Percentiles rank a stretch among this genome's conserved stretches.
Evolutionary conservation across 1,140 invertebrate genomes (phyloP).

Genomic region (Thaumetopoea pityocampa): DNA sequence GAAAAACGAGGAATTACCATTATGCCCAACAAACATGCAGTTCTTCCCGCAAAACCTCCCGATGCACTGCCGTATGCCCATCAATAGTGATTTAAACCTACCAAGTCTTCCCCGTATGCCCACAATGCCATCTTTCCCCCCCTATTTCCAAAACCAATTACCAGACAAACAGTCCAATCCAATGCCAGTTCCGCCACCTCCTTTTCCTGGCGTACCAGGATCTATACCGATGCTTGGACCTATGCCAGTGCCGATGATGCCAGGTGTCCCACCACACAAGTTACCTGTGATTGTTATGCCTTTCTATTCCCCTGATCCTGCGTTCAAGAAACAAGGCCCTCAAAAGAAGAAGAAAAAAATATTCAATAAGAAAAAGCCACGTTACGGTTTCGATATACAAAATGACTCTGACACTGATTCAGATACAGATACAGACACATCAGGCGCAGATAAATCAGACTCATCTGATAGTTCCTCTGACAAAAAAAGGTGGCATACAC

Average conservation of each 20-base stretch:
- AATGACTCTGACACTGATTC: too few relatives aligned
- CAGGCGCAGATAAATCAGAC: conserved; percentile 18
- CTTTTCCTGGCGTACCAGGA: conserved; percentile 17
- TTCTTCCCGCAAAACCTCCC: conserved; percentile 59
- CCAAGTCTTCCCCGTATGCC: conserved; percentile 11
- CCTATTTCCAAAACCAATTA: conserved; percentile 24
- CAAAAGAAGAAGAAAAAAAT: conserved; percentile 4
- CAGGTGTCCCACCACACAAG: conserved; percentile 39
- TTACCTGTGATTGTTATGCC: conserved; percentile 68
- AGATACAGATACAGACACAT: conserved; percentile 30
- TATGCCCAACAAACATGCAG: conserved; percentile 52
- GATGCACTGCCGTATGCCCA: conserved; percentile 60
- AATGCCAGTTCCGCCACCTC: conserved; percentile 22
- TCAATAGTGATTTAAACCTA: conserved; percentile 18
- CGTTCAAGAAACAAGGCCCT: conserved; percentile 28
- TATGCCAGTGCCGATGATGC: conserved; percentile 30
- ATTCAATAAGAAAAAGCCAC: conserved; percentile 16
- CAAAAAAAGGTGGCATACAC: conserved; percentile 32
- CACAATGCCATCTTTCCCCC: conserved; percentile 14
- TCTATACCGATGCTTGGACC: conserved; percentile 20
- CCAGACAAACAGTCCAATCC: conserved; percentile 22
- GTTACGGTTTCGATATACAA: too few relatives aligned
- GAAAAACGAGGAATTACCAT: conserved; percentile 36
- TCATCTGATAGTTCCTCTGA: conserved; percentile 16
- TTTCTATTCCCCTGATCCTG: conserved; percentile 52